Evolutionary conservation across 2,797 vertebrate genomes (phyloP).

Genomic region (Peromyscus melanophrys): DNA sequence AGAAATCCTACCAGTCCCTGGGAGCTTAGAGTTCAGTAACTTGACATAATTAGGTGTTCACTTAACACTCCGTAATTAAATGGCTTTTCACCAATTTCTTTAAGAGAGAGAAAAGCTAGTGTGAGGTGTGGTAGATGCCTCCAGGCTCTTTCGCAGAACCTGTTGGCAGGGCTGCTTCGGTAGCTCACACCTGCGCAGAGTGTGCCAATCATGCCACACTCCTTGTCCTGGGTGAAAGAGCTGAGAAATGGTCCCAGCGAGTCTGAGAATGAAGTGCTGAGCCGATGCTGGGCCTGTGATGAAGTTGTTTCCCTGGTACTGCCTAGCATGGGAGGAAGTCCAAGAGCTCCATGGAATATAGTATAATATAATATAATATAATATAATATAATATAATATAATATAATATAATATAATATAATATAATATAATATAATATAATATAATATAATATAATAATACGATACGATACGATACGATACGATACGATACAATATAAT

Average conservation of each 20-base stretch:
- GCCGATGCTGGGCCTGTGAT: neutral
- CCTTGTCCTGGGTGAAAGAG: neutral
- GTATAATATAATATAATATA: no score
- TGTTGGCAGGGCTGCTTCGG: neutral
- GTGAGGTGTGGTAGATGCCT: conserved; percentile 24
- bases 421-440: no score
- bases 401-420: no score
- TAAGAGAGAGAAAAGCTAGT: conserved; percentile 2
- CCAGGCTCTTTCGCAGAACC: conserved; percentile 46
- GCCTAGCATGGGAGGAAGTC: neutral
- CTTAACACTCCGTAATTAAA: conserved; percentile 78
- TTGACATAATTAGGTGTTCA: conserved; percentile 79
- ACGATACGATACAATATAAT: no score
- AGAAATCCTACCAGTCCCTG: neutral
- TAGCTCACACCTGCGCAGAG: neutral
- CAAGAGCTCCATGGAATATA: neutral
- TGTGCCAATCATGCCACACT: neutral
- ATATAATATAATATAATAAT: no score
- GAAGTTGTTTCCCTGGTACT: neutral
- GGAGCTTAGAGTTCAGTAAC: conserved; percentile 35
- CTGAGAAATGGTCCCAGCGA: neutral
- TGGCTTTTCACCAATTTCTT: conserved; percentile 66
- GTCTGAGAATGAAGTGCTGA: neutral
- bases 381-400: no score
- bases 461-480: no score